phyloP scores from a whole-genome alignment of 1,140 invertebrate genomes.

The Drosophila ohnishii region DNA sequence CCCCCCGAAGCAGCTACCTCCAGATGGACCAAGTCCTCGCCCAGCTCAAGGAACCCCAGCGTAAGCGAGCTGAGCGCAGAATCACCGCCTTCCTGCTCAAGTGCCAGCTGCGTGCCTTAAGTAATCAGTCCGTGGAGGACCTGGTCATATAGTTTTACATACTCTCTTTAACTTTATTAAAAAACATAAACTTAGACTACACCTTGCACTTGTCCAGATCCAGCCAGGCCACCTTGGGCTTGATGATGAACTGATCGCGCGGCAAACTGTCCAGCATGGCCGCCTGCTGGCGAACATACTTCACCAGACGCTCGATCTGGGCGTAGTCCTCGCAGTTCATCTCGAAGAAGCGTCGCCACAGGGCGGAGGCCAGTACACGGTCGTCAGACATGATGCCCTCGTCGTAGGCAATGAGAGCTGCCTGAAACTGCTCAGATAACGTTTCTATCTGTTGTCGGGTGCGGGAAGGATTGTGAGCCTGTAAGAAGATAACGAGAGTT shows the following conservation, averaged over 20 bases:
- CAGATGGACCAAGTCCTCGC: constrained; percentile 53
- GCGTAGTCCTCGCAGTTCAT: constrained; percentile 86
- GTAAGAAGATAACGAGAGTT: background rate
- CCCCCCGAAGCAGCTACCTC: constrained; percentile 28
- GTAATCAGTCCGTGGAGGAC: constrained; percentile 59
- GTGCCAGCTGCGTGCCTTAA: constrained; percentile 64
- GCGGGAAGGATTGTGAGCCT: constrained; percentile 85
- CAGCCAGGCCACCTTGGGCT: constrained; percentile 81
- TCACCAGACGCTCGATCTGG: constrained; percentile 87
- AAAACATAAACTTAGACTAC: constrained; percentile 52
- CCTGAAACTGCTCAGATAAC: constrained; percentile 91
- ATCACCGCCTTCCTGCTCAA: constrained; percentile 74
- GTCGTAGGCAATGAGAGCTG: constrained; percentile 92
- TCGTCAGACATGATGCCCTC: constrained; percentile 91
- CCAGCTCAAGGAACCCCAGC: constrained; percentile 39
- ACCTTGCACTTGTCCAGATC: constrained; percentile 74
- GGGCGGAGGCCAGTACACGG: constrained; percentile 88
- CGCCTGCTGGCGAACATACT: constrained; percentile 89
- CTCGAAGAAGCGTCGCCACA: constrained; percentile 93
- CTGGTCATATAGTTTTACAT: constrained; percentile 44
- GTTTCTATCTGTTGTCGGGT: constrained; percentile 85
- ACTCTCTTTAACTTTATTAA: constrained; percentile 42
- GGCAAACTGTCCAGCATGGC: constrained; percentile 83
- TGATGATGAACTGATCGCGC: constrained; percentile 81
- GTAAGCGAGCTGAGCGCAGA: constrained; percentile 54